A percentile compares a stretch with the other conserved stretches of the same genome.
Conservation (phyloP, 2,113 vertebrate species). For the Cyprinodon brontotheroides region DNA sequence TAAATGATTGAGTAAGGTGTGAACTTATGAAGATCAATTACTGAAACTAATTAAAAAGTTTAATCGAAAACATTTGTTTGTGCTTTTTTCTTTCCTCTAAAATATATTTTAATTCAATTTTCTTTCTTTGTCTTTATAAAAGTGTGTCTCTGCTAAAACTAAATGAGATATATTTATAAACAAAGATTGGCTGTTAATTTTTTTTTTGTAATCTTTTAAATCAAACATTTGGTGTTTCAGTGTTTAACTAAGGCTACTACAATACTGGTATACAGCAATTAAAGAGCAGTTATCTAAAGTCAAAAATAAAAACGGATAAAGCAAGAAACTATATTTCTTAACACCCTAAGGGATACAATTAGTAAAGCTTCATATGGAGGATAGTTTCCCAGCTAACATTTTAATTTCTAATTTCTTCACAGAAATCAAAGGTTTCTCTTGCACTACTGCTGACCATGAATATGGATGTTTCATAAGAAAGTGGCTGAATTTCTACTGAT, state of each 20-base stretch:
- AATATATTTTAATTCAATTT: background rate
- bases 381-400: background rate
- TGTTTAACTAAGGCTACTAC: constrained; percentile 4
- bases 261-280: background rate
- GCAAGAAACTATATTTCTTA: too few species aligned
- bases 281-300: too few species aligned
- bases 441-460: background rate
- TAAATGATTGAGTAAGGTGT: background rate
- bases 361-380: background rate
- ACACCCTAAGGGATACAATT: background rate
- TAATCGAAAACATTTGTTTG: too few species aligned
- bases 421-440: constrained; percentile 7
- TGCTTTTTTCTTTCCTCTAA: background rate
- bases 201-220: too few species aligned
- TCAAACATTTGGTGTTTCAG: background rate
- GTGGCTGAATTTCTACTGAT: background rate
- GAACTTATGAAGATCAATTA: background rate
- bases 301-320: too few species aligned
- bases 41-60: background rate
- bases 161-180: too few species aligned
- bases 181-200: too few species aligned
- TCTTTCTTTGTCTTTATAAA: background rate
- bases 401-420: background rate
- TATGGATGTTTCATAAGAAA: background rate
- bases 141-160: background rate